Percentiles rank a stretch among this genome's conserved stretches.
Conservation (phyloP, 1,140 invertebrate genomes). For the Mercenaria mercenaria region DNA sequence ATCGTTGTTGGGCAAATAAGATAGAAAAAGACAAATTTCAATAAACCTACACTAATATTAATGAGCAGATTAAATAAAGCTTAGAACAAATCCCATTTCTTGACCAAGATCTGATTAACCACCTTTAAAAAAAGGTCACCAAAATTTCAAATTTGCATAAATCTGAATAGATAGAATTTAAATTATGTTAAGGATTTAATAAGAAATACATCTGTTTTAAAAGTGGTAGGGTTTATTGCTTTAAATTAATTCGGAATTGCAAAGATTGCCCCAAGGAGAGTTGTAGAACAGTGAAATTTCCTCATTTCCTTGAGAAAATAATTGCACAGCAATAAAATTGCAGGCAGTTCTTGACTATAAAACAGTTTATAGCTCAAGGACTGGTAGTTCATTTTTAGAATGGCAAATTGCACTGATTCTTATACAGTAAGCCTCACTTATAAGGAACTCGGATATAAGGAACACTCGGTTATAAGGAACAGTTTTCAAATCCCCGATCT, state of each 20-base stretch:
- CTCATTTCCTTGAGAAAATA: slow-evolving; percentile 3
- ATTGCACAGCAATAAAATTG: background rate
- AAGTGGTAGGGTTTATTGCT: slow-evolving; percentile 1
- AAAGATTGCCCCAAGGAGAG: background rate
- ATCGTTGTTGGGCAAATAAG: too few species aligned
- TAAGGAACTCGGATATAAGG: too few species aligned
- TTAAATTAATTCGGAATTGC: background rate
- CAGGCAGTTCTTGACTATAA: background rate
- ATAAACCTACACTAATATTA: too few species aligned
- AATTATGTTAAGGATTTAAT: background rate
- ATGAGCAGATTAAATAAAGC: too few species aligned
- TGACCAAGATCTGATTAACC: too few species aligned
- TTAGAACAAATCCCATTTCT: too few species aligned
- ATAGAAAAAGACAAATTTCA: too few species aligned
- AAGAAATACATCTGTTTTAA: background rate
- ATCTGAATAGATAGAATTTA: background rate
- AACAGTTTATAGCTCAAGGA: background rate
- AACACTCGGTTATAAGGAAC: too few species aligned
- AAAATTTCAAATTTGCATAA: background rate
- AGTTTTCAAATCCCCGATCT: too few species aligned
- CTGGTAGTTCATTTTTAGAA: background rate
- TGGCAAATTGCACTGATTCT: background rate
- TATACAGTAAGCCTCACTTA: too few species aligned
- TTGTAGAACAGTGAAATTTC: background rate
- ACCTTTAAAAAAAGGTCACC: background rate